A percentile compares a stretch with the other conserved stretches of the same genome.
Evolutionary conservation across 2,113 vertebrate genomes (phyloP).

Genomic region (Hippolais icterina): DNA sequence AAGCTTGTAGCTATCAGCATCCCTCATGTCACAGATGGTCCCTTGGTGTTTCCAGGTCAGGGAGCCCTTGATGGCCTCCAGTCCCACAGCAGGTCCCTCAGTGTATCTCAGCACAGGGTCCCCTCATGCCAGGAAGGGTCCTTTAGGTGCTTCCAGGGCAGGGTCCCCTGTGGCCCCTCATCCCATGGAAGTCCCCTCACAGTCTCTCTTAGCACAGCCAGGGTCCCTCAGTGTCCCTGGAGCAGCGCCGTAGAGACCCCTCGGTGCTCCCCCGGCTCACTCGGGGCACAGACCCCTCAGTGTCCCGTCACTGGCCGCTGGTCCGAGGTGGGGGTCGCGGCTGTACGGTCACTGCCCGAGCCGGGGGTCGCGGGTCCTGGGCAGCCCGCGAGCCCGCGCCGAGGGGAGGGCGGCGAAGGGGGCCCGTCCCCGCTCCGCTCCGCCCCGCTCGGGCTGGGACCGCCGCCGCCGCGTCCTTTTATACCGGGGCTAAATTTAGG

Average conservation of each 20-base stretch:
- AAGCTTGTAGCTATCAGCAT: too few relatives aligned
- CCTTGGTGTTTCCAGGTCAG: neutral
- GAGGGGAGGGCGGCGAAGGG: neutral
- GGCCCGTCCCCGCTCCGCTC: neutral
- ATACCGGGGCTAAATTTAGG: conserved; percentile 88
- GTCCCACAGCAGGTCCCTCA: neutral
- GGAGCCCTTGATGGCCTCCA: neutral
- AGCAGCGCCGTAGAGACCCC: neutral
- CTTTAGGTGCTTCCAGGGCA: neutral
- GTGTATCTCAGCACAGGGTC: too few relatives aligned
- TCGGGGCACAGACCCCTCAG: neutral
- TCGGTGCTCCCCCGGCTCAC: neutral
- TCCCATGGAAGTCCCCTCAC: neutral
- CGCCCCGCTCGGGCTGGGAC: conserved; percentile 29
- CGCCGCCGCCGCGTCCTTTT: conserved; percentile 75
- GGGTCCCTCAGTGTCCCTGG: neutral
- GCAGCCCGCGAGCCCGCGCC: neutral
- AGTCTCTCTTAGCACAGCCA: neutral
- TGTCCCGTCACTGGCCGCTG: neutral
- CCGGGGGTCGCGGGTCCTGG: neutral
- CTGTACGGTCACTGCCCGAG: accelerated
- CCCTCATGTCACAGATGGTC: accelerated
- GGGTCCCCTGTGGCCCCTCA: too few relatives aligned
- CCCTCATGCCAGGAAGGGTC: accelerated
- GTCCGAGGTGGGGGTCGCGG: accelerated